These are phyloP conservation scores for Eurois occulta DNA, from an alignment of 2,888 invertebrate species.

Conservation along the genomic window DNA sequence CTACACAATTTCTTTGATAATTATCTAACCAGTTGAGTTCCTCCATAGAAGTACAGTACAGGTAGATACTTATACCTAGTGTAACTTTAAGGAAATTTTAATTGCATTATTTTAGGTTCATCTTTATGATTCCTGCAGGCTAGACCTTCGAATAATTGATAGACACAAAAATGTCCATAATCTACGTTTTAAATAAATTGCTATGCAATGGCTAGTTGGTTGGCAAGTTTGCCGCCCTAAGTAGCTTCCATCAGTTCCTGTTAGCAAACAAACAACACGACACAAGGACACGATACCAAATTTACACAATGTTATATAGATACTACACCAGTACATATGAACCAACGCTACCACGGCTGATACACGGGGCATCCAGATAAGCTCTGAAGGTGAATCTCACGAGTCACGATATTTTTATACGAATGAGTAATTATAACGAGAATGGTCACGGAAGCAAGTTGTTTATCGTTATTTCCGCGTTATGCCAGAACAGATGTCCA, in stretches of 20 bases:
- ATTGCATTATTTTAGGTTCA: not conserved
- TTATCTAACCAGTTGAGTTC: not conserved
- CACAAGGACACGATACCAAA: not conserved
- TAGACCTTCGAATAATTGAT: not conserved
- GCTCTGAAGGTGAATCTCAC: conserved; percentile 38
- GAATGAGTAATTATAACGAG: conserved; percentile 30
- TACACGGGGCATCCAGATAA: not conserved
- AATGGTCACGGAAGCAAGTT: conserved; percentile 33
- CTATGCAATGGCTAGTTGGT: not conserved
- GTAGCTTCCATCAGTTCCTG: not conserved
- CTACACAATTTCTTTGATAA: conserved; percentile 12
- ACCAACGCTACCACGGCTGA: not conserved
- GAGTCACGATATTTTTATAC: conserved; percentile 18
- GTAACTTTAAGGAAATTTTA: not conserved
- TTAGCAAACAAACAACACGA: not conserved
- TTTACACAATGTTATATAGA: not conserved
- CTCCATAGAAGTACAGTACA: not conserved
- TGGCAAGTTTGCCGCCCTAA: too few relatives aligned
- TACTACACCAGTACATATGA: not conserved
- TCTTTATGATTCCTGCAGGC: not conserved
- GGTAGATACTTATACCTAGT: too few relatives aligned
- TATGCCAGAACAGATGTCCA: not conserved
- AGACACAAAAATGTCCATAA: not conserved
- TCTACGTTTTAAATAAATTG: not conserved
- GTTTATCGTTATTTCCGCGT: conserved; percentile 39